phyloP scores from a whole-genome alignment of 2,888 invertebrate species.

The Rhagonycha lutea region DNA sequence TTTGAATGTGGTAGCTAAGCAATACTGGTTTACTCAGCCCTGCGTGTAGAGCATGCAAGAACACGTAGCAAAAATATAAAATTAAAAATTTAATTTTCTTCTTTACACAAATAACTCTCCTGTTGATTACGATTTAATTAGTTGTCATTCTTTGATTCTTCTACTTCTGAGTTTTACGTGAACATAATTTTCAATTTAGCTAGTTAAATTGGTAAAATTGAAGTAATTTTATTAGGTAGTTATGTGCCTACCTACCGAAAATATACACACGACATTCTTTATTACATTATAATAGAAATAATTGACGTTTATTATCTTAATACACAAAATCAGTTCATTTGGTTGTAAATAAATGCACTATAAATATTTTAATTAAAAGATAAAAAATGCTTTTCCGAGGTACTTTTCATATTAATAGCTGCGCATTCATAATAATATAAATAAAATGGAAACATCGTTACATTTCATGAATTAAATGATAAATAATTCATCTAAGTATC shows the following conservation, averaged over 20 bases:
- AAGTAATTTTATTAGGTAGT: not conserved
- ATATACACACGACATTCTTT: not conserved
- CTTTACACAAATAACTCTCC: no score
- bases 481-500: not conserved
- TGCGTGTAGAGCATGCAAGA: no score
- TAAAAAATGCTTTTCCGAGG: not conserved
- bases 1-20: no score
- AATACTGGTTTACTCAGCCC: no score
- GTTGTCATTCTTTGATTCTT: no score
- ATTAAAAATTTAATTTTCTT: no score
- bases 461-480: not conserved
- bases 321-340: not conserved
- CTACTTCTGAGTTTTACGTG: no score
- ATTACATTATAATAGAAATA: not conserved
- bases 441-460: not conserved
- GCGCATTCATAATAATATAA: not conserved
- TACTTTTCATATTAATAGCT: not conserved
- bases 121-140: no score
- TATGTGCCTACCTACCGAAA: not conserved
- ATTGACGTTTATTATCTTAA: not conserved
- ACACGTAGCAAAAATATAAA: no score
- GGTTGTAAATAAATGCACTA: not conserved
- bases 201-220: no score
- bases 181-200: no score
- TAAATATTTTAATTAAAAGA: not conserved